Evolutionary conservation across 2,888 invertebrate species (phyloP).

Genomic region (Cenopis cana): DNA sequence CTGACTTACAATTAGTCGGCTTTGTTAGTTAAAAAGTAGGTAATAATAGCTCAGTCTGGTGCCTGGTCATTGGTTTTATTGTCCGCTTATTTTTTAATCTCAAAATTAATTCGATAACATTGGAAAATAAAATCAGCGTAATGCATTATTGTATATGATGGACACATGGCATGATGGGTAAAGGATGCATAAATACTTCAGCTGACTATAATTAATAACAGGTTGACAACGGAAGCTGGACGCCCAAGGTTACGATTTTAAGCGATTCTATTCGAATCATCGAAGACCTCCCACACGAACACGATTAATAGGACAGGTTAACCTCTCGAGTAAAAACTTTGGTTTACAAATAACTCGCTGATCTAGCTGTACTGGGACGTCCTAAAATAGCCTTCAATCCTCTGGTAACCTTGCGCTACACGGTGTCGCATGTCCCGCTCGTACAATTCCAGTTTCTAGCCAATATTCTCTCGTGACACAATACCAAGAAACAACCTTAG

Average conservation of each 20-base stretch:
- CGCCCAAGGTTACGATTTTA: not conserved
- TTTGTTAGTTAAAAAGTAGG: not conserved
- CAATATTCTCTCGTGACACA: slow-evolving; percentile 32
- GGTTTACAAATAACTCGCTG: slow-evolving; percentile 34
- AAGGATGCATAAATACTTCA: not conserved
- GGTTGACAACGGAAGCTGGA: slow-evolving; percentile 9
- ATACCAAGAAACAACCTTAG: slow-evolving; percentile 17
- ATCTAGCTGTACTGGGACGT: slow-evolving; percentile 27
- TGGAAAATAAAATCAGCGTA: not conserved
- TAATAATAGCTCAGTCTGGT: not conserved
- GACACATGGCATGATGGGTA: too few species aligned
- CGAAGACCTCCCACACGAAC: slow-evolving; percentile 14
- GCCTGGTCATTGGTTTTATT: not conserved
- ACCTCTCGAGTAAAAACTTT: slow-evolving; percentile 18
- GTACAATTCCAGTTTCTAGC: slow-evolving; percentile 37
- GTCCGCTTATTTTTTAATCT: not conserved
- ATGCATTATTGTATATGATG: too few species aligned
- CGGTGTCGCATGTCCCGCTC: slow-evolving; percentile 40
- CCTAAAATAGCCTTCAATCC: slow-evolving; percentile 44
- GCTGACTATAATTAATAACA: not conserved
- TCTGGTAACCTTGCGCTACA: slow-evolving; percentile 37
- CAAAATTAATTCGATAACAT: not conserved
- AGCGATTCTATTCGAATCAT: slow-evolving; percentile 14
- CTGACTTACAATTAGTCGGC: not conserved
- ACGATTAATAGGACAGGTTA: slow-evolving; percentile 20